Evolutionary conservation across 2,113 vertebrate genomes (phyloP).

Genomic region (Brienomyrus longianalis): DNA sequence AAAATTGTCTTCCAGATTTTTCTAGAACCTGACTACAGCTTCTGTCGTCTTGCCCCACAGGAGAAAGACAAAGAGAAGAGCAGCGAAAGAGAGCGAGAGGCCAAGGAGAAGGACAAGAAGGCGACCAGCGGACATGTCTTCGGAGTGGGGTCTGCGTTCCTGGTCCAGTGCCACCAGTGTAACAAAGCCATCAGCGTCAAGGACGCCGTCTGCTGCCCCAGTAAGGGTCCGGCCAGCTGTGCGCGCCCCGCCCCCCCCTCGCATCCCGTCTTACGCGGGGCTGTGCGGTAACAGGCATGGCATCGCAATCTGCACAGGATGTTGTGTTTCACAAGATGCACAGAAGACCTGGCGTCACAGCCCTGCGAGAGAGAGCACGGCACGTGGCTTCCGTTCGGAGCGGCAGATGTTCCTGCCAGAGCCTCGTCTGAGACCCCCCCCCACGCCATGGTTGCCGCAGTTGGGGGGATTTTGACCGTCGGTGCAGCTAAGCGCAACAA

Average conservation of each 20-base stretch:
- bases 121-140: constrained; percentile 75
- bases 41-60: constrained; percentile 49
- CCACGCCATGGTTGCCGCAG: too few species aligned
- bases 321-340: constrained; percentile 46
- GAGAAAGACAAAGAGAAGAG: constrained; percentile 81
- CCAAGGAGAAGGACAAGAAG: constrained; percentile 84
- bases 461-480: neutral
- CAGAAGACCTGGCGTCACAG: neutral
- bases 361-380: neutral
- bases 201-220: constrained; percentile 75
- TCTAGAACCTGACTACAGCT: neutral
- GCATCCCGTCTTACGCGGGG: neutral
- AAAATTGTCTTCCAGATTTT: neutral
- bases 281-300: neutral
- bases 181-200: constrained; percentile 73
- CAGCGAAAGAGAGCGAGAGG: constrained; percentile 75
- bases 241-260: neutral
- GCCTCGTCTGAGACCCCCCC: neutral
- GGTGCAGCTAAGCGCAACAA: too few species aligned
- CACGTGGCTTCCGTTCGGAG: neutral
- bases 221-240: constrained; percentile 55
- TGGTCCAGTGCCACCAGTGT: constrained; percentile 73
- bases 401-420: neutral
- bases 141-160: constrained; percentile 53
- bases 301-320: constrained; percentile 45